Conservation (phyloP, 2,888 invertebrate species). For the Agrypnus murinus region DNA sequence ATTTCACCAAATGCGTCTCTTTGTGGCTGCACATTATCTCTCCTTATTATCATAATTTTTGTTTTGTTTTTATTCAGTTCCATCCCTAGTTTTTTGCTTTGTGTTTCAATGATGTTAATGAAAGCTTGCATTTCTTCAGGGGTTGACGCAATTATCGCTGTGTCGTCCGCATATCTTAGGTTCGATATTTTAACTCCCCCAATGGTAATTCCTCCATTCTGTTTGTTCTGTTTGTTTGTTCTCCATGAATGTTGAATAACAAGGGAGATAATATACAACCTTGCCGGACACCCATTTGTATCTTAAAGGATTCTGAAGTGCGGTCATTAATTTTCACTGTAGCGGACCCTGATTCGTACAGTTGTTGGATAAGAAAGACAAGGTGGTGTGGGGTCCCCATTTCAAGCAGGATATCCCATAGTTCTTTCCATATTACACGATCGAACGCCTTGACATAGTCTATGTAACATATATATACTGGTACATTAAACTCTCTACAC, state of each 20-base stretch:
- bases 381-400: not conserved
- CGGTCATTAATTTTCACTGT: not conserved
- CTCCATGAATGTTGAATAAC: not conserved
- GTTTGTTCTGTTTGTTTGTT: not conserved
- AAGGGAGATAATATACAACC: too few relatives aligned
- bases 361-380: not conserved
- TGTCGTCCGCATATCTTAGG: not conserved
- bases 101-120: too few relatives aligned
- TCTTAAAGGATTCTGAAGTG: not conserved
- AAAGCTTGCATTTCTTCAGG: too few relatives aligned
- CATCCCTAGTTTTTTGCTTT: too few relatives aligned
- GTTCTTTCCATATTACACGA: not conserved
- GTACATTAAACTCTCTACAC: not conserved
- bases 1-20: not conserved
- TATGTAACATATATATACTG: not conserved
- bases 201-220: not conserved
- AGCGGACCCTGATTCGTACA: not conserved
- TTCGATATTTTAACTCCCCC: not conserved
- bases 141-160: too few relatives aligned
- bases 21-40: not conserved
- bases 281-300: constrained; percentile 2
- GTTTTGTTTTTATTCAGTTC: too few relatives aligned
- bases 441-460: not conserved
- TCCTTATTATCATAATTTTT: too few relatives aligned
- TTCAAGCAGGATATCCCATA: not conserved